These are phyloP conservation scores for Cantharis rufa DNA, from an alignment of 2,888 invertebrate species.

Conservation along the genomic window DNA sequence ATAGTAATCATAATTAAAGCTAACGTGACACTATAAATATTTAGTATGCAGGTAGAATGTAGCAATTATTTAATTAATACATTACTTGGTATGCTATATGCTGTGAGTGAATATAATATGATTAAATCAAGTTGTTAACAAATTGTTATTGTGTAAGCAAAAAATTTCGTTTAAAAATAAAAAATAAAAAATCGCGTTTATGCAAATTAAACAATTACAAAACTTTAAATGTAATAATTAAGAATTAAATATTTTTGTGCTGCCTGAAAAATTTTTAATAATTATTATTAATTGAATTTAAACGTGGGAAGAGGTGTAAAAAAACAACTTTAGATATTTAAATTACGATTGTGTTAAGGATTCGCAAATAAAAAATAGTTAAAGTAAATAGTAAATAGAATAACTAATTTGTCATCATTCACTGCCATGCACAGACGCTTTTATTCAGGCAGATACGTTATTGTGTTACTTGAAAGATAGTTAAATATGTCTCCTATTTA, in stretches of 20 bases:
- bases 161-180: too few species aligned
- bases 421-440: conserved; percentile 9
- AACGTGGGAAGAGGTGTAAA: neutral
- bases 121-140: neutral
- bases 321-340: neutral
- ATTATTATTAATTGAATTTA: neutral
- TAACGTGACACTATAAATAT: neutral
- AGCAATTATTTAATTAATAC: neutral
- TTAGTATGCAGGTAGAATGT: neutral
- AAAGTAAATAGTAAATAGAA: neutral
- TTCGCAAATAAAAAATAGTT: neutral
- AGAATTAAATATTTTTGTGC: too few species aligned
- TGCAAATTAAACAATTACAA: neutral
- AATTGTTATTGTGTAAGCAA: neutral
- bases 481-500: conserved; percentile 11
- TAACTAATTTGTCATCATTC: conserved; percentile 15
- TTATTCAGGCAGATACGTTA: conserved; percentile 8
- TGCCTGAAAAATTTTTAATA: too few species aligned
- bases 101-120: neutral
- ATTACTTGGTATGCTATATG: neutral
- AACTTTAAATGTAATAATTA: too few species aligned
- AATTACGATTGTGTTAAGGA: neutral
- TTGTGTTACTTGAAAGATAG: conserved; percentile 10
- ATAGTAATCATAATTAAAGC: neutral
- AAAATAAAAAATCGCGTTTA: too few species aligned